Percentiles rank a stretch among this genome's conserved stretches.
Conservation (phyloP, 2,888 invertebrate species). For the Xylocampa areola region DNA sequence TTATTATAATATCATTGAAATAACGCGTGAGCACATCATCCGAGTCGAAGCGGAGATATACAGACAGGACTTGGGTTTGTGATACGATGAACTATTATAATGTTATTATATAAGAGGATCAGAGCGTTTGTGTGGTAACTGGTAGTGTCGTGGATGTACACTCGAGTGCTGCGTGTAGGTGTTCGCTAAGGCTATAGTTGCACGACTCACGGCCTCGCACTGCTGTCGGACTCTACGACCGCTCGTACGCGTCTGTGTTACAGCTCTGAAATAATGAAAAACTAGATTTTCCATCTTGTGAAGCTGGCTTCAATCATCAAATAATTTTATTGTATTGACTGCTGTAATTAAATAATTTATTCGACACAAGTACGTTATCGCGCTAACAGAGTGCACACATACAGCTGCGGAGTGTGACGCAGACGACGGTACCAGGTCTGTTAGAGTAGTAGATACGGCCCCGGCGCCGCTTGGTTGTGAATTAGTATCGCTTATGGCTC, state of each 20-base stretch:
- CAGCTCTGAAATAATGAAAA: not conserved
- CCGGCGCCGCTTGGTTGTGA: constrained; percentile 83
- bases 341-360: too few species aligned
- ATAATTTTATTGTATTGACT: too few species aligned
- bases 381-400: too few species aligned
- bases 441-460: constrained; percentile 56
- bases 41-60: constrained; percentile 6
- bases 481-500: constrained; percentile 74
- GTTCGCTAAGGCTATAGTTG: constrained; percentile 57
- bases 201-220: constrained; percentile 71
- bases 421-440: constrained; percentile 16
- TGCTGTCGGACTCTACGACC: constrained; percentile 55
- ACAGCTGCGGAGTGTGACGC: too few species aligned
- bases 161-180: constrained; percentile 7
- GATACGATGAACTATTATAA: constrained; percentile 4
- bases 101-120: constrained; percentile 3
- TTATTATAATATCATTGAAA: constrained; percentile 35
- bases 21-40: constrained; percentile 19
- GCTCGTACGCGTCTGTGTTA: constrained; percentile 14
- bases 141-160: not conserved
- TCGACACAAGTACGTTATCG: too few species aligned
- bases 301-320: constrained; percentile 41
- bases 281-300: not conserved
- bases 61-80: constrained; percentile 10
- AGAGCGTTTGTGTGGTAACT: constrained; percentile 17